phyloP scores from a whole-genome alignment of 2,888 invertebrate genomes.

The Drosophila mimica region DNA sequence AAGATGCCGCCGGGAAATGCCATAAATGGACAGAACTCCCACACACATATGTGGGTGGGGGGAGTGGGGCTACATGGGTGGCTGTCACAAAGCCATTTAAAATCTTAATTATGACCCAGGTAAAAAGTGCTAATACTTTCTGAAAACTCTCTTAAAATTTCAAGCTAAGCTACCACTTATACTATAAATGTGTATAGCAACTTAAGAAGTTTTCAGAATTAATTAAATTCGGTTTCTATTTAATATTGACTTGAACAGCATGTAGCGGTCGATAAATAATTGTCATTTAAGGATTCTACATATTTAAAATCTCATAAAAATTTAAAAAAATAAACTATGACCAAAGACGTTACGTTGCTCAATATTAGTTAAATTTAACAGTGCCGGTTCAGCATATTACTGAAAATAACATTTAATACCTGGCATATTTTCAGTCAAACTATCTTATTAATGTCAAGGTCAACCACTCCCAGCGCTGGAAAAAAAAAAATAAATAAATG shows the following conservation, averaged over 20 bases:
- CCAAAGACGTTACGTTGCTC: background rate
- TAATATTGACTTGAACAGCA: background rate
- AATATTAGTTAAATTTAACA: background rate
- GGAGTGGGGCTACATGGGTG: background rate
- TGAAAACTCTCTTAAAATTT: conserved; percentile 15
- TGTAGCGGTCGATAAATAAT: background rate
- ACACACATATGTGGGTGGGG: conserved; percentile 8
- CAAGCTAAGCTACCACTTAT: background rate
- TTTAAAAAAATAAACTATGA: background rate
- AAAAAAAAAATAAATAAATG: no score
- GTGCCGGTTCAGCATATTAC: background rate
- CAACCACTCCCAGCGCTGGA: conserved; percentile 23
- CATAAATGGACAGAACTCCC: conserved; percentile 56
- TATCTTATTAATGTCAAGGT: conserved; percentile 48
- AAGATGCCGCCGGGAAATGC: conserved; percentile 32
- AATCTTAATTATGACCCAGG: conserved; percentile 47
- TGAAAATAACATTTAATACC: background rate
- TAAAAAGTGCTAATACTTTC: conserved; percentile 16
- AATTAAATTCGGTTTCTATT: background rate
- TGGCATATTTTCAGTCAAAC: background rate
- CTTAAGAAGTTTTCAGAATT: background rate
- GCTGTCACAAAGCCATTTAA: conserved; percentile 50
- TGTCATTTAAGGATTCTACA: background rate
- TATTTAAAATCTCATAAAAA: background rate
- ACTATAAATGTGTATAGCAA: background rate